phyloP scores from a whole-genome alignment of 2,113 vertebrate species.

The Phyllopteryx taeniolatus region DNA sequence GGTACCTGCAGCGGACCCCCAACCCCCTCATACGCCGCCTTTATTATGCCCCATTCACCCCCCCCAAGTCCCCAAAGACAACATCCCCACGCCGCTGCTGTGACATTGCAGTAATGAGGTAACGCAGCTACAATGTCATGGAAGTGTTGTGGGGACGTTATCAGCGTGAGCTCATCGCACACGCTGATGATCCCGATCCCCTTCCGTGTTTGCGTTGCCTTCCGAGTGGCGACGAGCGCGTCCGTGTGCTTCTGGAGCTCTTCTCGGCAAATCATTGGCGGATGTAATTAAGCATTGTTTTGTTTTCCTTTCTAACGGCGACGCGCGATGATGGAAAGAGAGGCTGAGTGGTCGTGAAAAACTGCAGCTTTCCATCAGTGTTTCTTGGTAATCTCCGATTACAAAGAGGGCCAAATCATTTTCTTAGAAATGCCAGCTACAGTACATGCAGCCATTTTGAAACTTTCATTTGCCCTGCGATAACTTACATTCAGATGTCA shows the following conservation, averaged over 20 bases:
- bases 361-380: not conserved
- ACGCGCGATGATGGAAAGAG: not conserved
- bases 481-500: too few relatives aligned
- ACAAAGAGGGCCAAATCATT: not conserved
- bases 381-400: not conserved
- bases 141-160: constrained; percentile 69
- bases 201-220: constrained; percentile 59
- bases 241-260: constrained; percentile 15
- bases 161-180: constrained; percentile 72
- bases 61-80: constrained; percentile 50
- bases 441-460: not conserved
- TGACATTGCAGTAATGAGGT: constrained; percentile 77
- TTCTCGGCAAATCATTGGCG: not conserved
- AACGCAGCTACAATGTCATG: constrained; percentile 76
- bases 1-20: constrained; percentile 67
- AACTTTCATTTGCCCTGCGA: too few relatives aligned
- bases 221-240: not conserved
- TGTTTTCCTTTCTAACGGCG: not conserved
- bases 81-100: constrained; percentile 63
- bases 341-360: not conserved
- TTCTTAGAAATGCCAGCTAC: not conserved
- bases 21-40: constrained; percentile 7
- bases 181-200: constrained; percentile 76
- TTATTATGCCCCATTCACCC: not conserved
- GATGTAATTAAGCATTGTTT: not conserved